Evolutionary conservation across 37 sponge, comb jelly and placozoan species (phyloP), one percentile per base, ranked within the genome.

Genomic region (Ianthella basta): DNA sequence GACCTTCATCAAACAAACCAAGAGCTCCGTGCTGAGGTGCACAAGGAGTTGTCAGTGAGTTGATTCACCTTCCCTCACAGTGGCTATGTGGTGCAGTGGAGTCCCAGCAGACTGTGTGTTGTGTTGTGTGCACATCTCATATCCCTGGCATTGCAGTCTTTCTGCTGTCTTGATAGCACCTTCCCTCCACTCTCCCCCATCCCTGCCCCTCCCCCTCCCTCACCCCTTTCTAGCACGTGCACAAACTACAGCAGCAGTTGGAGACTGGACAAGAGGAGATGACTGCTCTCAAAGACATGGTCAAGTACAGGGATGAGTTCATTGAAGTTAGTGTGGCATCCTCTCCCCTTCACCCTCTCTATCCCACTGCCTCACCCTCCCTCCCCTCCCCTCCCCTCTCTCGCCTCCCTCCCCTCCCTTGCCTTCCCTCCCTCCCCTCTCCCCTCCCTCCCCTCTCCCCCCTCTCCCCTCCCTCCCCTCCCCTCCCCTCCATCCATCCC

Each of bases 21-120:
- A 13, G 89, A 88, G 32, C 25, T 83, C 19, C 86, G 56, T 72
- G 83, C 79, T 34, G 87, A 88, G 4, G 44, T 80, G 10, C 80
- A 79, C 60, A 82, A 83, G 86, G 79, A 88, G 32, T 82, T 85
- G 44, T 92, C 92, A 23, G 92, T 92, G 67, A 86, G 88, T 81
- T 24, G 8, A 19, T 23, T 19, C 29, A 18, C n/a, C n/a, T n/a
- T n/a, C n/a, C n/a, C n/a, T n/a, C n/a, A 8, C 50, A 44, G 75
- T 56, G 85, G 15, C 20, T 21, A 15, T 44, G 54, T 67, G 50
- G 33, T 81, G 60, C 3, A 8, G n/a, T n/a, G n/a, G n/a, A n/a
- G n/a, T n/a, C n/a, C n/a, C n/a, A n/a, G n/a, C n/a, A n/a, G n/a
- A n/a, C n/a, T n/a, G n/a, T n/a, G n/a, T n/a, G n/a, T n/a, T n/a